Percentiles rank a stretch among this genome's conserved stretches.
Conservation (phyloP, 2,113 vertebrate species). For the Vidua macroura region DNA sequence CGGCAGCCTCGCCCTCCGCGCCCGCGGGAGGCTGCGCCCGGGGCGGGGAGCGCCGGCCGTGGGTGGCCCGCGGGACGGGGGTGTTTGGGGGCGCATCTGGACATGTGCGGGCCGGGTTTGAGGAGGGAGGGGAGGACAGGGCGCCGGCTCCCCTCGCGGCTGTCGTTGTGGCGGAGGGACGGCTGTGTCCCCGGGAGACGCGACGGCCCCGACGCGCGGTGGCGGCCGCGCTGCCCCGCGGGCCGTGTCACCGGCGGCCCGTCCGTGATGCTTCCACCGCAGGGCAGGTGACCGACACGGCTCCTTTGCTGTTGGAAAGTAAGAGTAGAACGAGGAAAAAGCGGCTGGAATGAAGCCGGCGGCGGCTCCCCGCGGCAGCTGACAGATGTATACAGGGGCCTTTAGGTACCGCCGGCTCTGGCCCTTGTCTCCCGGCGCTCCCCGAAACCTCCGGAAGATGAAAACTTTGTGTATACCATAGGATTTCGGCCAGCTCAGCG, state of each 20-base stretch:
- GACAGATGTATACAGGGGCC: neutral
- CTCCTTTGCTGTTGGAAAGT: neutral
- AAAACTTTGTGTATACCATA: neutral
- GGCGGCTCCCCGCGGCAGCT: neutral
- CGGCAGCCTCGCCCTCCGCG: neutral
- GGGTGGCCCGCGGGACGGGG: neutral
- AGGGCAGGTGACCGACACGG: neutral
- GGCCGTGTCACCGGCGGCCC: neutral
- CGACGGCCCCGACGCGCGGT: neutral
- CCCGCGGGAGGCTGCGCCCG: neutral
- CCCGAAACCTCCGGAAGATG: neutral
- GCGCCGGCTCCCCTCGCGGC: neutral
- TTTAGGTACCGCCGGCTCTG: too few species aligned
- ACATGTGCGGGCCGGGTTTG: accelerated
- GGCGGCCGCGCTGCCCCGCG: neutral
- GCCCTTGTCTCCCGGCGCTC: neutral
- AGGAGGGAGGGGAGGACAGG: neutral
- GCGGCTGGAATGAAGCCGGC: neutral
- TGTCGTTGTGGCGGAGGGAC: neutral
- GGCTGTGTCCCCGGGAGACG: neutral
- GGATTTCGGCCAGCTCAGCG: neutral
- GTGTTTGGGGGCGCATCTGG: accelerated
- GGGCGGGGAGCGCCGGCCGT: neutral
- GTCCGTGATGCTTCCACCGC: neutral
- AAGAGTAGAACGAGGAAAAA: accelerated